These are phyloP conservation scores for Syngnathus acus DNA, from an alignment of 2,797 vertebrate species.

Conservation along the genomic window DNA sequence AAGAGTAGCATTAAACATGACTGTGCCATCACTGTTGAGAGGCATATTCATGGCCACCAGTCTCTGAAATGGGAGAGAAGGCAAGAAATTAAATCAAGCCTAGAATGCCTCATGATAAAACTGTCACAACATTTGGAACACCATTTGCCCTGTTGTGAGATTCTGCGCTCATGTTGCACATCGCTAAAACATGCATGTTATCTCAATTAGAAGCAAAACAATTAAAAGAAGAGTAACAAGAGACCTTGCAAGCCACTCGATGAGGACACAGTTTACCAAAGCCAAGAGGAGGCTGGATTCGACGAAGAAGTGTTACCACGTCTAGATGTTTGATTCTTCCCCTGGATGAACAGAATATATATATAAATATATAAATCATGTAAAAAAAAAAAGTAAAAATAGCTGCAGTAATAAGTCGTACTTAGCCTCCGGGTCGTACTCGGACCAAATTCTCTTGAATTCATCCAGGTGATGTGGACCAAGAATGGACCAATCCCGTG, in stretches of 20 bases:
- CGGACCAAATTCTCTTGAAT: constrained; percentile 99
- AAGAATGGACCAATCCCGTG: constrained; percentile 97
- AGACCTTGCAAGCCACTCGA: constrained; percentile 97
- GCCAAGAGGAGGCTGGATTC: constrained; percentile 94
- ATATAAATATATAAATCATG: background rate
- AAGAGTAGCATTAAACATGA: constrained; percentile 98
- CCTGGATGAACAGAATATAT: constrained; percentile 56
- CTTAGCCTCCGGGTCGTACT: constrained; percentile 98
- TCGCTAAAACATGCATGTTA: background rate
- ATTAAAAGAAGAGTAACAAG: constrained; percentile 5
- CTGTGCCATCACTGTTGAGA: constrained; percentile 90
- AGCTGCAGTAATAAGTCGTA: constrained; percentile 44
- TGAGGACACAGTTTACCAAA: constrained; percentile 98
- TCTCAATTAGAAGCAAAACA: background rate
- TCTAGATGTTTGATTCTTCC: constrained; percentile 98
- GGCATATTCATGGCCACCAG: constrained; percentile 99
- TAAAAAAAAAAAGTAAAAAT: background rate
- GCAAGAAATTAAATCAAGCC: background rate
- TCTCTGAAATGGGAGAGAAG: constrained; percentile 71
- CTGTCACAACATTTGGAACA: background rate
- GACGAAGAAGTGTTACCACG: constrained; percentile 89
- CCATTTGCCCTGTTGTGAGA: background rate
- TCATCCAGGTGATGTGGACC: constrained; percentile 97
- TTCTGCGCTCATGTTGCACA: too few relatives aligned
- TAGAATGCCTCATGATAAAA: background rate